Conservation (phyloP, 2,113 vertebrate species). For the Odocoileus virginianus region DNA sequence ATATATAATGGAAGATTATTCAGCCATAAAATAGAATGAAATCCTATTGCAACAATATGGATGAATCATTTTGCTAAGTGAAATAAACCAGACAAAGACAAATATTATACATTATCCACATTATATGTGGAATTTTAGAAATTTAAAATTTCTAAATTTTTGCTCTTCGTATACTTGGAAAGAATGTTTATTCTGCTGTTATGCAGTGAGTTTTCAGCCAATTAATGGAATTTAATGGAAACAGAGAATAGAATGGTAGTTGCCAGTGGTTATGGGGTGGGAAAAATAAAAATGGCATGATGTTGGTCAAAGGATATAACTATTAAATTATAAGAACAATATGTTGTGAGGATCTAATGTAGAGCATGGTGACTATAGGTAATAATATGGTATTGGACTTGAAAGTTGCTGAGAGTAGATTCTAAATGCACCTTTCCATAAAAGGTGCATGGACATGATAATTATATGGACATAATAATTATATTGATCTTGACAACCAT, state of each 20-base stretch:
- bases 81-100: background rate
- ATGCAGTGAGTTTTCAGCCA: background rate
- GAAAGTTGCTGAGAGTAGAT: background rate
- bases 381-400: background rate
- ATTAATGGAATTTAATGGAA: background rate
- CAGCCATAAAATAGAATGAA: background rate
- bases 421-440: background rate
- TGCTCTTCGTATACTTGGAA: background rate
- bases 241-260: background rate
- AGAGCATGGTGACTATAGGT: background rate
- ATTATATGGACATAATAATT: background rate
- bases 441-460: background rate
- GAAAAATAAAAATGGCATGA: background rate
- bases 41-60: background rate
- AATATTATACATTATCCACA: background rate
- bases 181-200: background rate
- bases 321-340: background rate
- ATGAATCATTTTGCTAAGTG: background rate
- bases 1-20: background rate
- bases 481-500: background rate
- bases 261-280: background rate
- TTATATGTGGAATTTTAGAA: background rate
- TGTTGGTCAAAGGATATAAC: background rate
- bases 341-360: background rate
- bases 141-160: background rate